Evolutionary conservation across 2,113 vertebrate species (phyloP), one percentile per base, ranked within the genome.

Genomic region (Diphyllodes magnificus): DNA sequence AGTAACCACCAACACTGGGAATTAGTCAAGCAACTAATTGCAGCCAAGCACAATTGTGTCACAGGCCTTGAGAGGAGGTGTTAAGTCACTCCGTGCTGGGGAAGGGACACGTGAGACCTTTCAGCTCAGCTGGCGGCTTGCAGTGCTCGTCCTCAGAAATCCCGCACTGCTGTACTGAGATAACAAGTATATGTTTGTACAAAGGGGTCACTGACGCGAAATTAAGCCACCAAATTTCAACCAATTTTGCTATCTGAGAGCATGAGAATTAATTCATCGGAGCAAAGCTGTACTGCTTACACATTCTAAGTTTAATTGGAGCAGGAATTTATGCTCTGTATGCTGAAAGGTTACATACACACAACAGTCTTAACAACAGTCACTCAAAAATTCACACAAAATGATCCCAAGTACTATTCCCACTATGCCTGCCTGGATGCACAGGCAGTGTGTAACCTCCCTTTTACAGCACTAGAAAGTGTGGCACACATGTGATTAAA

Each of bases 81-180:
- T 60, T 68, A 63, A 57, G 42, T 59, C 1, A 2, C 40, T 73
- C 50, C 1, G 0, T 39, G 54, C 22, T 2, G 1, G 21, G 22
- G 31, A 87, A 70, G 19, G 65, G 72, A 61, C 28, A 51, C 0
- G 0, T 1, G 13, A 82, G 82, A 76, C 40, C 40, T 65, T 49
- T 39, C 73, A 72, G n/a, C 37, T 77, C 14, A 4, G 56, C 0
- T 59, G 18, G 33, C 0, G 0, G 56, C 53, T 66, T 1, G 3
- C 83, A 54, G 25, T 0, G 1, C 66, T 78, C 12, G 6, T 80
- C 56, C 84, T 84, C 64, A 42, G 49, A 39, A 33, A 56, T 15
- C 59, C 49, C 60, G 49, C 28, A 31, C 35, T 45, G 51, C 75
- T 82, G 28, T n/a, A 72, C 47, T 8, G 3, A 45, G 35, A 37